These are phyloP conservation scores for Dastarcus helophoroides DNA, from an alignment of 2,888 invertebrate genomes.

Conservation along the genomic window DNA sequence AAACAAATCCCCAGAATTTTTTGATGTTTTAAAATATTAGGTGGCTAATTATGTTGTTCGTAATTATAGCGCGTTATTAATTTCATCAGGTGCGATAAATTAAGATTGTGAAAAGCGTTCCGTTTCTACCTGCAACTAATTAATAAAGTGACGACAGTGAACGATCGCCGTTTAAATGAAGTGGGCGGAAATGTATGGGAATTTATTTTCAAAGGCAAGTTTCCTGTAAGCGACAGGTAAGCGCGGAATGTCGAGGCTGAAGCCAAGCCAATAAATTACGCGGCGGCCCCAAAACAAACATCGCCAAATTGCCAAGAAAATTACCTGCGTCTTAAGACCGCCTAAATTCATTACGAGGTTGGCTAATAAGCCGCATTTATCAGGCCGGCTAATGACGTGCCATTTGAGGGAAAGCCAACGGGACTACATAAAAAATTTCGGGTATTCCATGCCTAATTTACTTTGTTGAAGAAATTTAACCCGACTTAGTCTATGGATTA, in stretches of 20 bases:
- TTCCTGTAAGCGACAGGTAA: conserved; percentile 3
- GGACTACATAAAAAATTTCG: no score
- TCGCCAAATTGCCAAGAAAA: conserved; percentile 35
- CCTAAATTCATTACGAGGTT: conserved; percentile 32
- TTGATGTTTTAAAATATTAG: no score
- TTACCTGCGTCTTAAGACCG: conserved; percentile 31
- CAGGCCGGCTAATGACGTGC: conserved; percentile 18
- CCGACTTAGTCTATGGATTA: no score
- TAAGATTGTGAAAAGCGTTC: no score
- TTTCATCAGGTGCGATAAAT: no score
- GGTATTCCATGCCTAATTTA: no score
- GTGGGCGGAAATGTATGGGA: conserved; percentile 13
- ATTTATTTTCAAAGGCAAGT: conserved; percentile 6
- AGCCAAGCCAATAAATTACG: conserved; percentile 27
- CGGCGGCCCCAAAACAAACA: conserved; percentile 31
- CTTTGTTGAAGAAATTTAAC: no score
- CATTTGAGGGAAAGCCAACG: conserved; percentile 1
- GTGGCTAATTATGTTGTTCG: no score
- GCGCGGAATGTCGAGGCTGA: background rate
- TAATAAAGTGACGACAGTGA: conserved; percentile 15
- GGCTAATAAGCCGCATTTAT: conserved; percentile 33
- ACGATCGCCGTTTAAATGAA: conserved; percentile 15
- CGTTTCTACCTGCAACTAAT: conserved; percentile 7
- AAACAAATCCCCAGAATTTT: no score
- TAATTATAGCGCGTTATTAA: no score